Evolutionary conservation across 2,113 vertebrate species (phyloP).

Genomic region (Taurulus bubalis): DNA sequence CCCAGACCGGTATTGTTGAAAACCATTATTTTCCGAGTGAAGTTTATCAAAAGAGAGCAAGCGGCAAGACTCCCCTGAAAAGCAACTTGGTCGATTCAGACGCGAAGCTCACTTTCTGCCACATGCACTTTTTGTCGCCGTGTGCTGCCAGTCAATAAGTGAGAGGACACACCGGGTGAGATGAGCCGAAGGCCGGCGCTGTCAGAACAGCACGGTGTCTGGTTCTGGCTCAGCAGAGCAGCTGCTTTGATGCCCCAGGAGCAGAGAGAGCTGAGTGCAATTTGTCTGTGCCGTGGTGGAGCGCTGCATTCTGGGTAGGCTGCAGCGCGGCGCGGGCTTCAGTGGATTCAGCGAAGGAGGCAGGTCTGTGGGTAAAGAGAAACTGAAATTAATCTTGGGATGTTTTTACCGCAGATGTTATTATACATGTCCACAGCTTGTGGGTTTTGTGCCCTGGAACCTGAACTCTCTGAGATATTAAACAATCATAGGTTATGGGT

Average conservation of each 20-base stretch:
- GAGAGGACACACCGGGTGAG: conserved; percentile 50
- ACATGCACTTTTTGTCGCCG: conserved; percentile 37
- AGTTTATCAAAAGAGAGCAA: conserved; percentile 13
- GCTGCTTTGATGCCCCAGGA: conserved; percentile 67
- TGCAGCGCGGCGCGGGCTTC: conserved; percentile 49
- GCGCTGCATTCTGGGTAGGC: conserved; percentile 66
- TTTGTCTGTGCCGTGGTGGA: conserved; percentile 61
- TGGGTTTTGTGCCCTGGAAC: neutral
- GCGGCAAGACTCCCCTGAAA: neutral
- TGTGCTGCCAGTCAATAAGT: conserved; percentile 37
- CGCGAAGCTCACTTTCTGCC: conserved; percentile 38
- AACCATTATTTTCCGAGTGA: conserved; percentile 21
- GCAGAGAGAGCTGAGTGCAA: conserved; percentile 46
- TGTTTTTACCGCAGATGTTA: conserved; percentile 19
- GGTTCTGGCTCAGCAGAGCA: conserved; percentile 69
- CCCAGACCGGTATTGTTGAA: conserved; percentile 10
- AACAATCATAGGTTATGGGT: conserved; percentile 13
- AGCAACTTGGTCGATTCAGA: conserved; percentile 5
- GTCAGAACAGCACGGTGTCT: conserved; percentile 83
- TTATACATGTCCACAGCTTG: conserved; percentile 16
- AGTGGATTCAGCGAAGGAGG: conserved; percentile 56
- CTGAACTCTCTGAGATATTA: conserved; percentile 11
- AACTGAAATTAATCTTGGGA: conserved; percentile 48
- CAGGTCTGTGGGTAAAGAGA: conserved; percentile 61
- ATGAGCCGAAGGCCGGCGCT: conserved; percentile 40